phyloP scores from a whole-genome alignment of 2,113 vertebrate genomes.

The Strix aluco region DNA sequence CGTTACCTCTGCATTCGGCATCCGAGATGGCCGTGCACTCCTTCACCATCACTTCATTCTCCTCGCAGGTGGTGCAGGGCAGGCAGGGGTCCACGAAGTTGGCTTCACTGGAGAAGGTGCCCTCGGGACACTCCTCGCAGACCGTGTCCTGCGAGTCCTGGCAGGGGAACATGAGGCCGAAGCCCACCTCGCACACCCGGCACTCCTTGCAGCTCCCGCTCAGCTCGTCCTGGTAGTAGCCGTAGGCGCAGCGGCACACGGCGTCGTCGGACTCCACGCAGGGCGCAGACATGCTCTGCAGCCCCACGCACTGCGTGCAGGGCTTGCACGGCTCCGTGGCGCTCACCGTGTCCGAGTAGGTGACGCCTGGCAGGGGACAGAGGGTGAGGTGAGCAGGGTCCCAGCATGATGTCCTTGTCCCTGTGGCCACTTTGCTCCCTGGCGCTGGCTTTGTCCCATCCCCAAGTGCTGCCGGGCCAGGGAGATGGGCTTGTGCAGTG shows the following conservation, averaged over 20 bases:
- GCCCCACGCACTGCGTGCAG: slow-evolving; percentile 86
- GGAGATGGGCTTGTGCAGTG: background rate
- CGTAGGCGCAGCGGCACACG: slow-evolving; percentile 87
- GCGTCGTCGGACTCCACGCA: slow-evolving; percentile 97
- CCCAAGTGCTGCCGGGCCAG: background rate
- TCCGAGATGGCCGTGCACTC: slow-evolving; percentile 82
- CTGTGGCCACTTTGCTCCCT: fast-evolving
- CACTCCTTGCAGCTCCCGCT: slow-evolving; percentile 79
- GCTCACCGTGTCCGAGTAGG: slow-evolving; percentile 89
- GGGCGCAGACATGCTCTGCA: slow-evolving; percentile 89
- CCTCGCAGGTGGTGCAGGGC: slow-evolving; percentile 93
- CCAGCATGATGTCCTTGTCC: background rate
- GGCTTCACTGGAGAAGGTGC: slow-evolving; percentile 90
- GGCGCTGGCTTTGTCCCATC: fast-evolving
- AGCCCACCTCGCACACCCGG: slow-evolving; percentile 82
- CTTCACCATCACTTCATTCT: slow-evolving; percentile 76
- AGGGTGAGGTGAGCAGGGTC: background rate
- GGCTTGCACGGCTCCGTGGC: slow-evolving; percentile 83
- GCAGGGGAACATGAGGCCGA: slow-evolving; percentile 85
- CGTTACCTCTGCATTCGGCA: slow-evolving; percentile 83
- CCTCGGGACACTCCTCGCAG: slow-evolving; percentile 88
- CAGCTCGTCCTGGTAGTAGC: slow-evolving; percentile 75
- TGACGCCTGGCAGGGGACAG: slow-evolving; percentile 78
- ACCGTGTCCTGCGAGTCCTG: slow-evolving; percentile 81
- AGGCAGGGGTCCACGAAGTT: slow-evolving; percentile 94